Evolutionary conservation across 2,797 vertebrate species (phyloP), one percentile per base, ranked within the genome.

Genomic region (Premnoplex brunnescens): DNA sequence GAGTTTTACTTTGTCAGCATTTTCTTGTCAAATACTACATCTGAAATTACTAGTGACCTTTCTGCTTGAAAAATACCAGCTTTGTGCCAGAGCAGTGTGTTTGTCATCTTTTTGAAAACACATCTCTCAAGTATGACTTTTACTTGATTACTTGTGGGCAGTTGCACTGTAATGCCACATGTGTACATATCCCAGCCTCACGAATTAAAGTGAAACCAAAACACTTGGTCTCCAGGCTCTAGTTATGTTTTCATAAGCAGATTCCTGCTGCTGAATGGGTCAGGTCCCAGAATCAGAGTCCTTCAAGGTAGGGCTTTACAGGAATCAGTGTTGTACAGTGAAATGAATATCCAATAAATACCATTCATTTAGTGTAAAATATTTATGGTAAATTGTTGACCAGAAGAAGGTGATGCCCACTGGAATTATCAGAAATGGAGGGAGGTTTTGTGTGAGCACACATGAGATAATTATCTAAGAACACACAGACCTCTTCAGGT

Each of bases 31-130:
- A 67, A 51, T 80, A 54, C 51, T 91, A 85, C 36, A 41, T 87
- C 78, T 93, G 58, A 93, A 91, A 85, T 92, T 71, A 73, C 76
- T 78, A 41, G 67, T 60, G 76, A 77, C 87, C 66, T 86, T 93
- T 95, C 64, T 1, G 0, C 82, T 90, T 92, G 63, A 69, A 86
- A 95, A 91, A 86, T 62, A 4, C 1, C 52, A 79, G 68, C 82
- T 68, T 43, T 94, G 85, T 86, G 74, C 59, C n/a, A 12, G 85
- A 62, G 39, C 36, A 72, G 27, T 12, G 24, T 3, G 2, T 73
- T 91, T 79, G 36, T 74, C 34, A 3, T 46, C 37, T 54, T 67
- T 46, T 36, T 76, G 67, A 63, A 86, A 66, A 56, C 7, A 12
- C 43, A 28, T 68, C 34, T 73, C 62, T 88, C n/a, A 37, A 63